Evolutionary conservation across 2,113 vertebrate genomes (phyloP), one percentile per base, ranked within the genome.

Genomic region (Myiozetetes cayanensis): DNA sequence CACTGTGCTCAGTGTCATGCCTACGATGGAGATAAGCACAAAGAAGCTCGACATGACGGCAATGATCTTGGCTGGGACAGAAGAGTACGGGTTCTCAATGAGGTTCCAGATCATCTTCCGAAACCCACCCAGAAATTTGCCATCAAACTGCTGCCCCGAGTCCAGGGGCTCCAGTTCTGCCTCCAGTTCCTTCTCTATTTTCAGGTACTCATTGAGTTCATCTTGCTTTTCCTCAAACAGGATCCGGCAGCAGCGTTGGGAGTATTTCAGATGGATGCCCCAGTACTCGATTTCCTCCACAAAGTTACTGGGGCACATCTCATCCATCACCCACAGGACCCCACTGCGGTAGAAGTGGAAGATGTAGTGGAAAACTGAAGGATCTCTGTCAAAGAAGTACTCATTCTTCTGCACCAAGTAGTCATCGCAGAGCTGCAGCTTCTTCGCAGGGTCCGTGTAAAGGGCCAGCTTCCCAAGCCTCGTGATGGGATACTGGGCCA

Each of bases 321-420:
- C 98, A 11, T 95, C 96, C 96, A 98, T 97, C 41, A 99, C 52
- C 98, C 98, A 98, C 68, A 99, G 93, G 44, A 98, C 97, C 5
- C 98, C 98, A 13, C 98, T 98, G 93, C 97, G 97, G 84, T 99
- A 99, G 91, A 99, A 99, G 85, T 98, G 98, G 93, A 98, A 99
- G 83, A 99, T 97, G 89, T 98, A 98, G 93, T 98, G 97, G 96
- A 99, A 99, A 89, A 99, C 98, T 2, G 95, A 97, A 20, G 98
- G 99, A 89, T 99, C 98, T 33, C 98, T 97, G 90, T 99, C 99
- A 37, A 99, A 99, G 92, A 99, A 99, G 87, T 99, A 99, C 85
- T 99, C 98, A 1, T 99, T 98, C 71, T 85, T 98, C 84, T 89
- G 97, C 74, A 99, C 98, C 1, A 98, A 98, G 89, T 99, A 99